Evolutionary conservation across 1,140 invertebrate genomes (phyloP), one percentile per base, ranked within the genome.

Genomic region (Ooceraea biroi): DNA sequence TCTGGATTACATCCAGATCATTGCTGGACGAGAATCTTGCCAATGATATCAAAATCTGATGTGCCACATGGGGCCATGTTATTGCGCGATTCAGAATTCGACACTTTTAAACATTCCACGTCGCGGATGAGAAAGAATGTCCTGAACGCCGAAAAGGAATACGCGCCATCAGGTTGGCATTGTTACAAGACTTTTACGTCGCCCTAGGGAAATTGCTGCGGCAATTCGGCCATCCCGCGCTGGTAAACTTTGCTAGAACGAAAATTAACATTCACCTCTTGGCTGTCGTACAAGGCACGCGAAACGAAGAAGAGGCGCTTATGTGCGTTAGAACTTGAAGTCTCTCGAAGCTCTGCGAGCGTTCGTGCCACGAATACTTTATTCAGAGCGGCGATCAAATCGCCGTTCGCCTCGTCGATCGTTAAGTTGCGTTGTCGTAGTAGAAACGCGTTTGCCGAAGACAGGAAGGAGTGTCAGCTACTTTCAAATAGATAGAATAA

Each of bases 221-320:
- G 60, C 71, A 86, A 89, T 87, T 85, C 60, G 61, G 73, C 57
- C 55, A 17, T 82, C 25, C 41, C 36, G 82, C 63, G 50, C n/a
- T n/a, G 14, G 68, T 41, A 60, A 78, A 72, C 58, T 69, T 65
- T 55, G 36, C 36, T 65, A 58, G 74, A 82, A 68, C 66, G 85
- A 88, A 86, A 89, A 88, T 85, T 89, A 89, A 89, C 78, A 88
- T 83, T 86, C 78, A 69, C 25, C 17, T 60, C 55, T 69, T 73
- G 71, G 27, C n/a, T 10, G 17, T 46, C 50, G 36, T 7, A 7
- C 74, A 3, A 55, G 50, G n/a, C 44, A 36, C 52, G n/a, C 19
- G 12, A 63, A 27, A 52, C 36, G 11, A 22, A 30, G 3, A 55
- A 12, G 41, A 36, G 36, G 36, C 36, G 30, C 25, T 57, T 27